Percentiles rank a stretch among this genome's conserved stretches.
Conservation (phyloP, 2,888 invertebrate species). For the Brachycybe producta region DNA sequence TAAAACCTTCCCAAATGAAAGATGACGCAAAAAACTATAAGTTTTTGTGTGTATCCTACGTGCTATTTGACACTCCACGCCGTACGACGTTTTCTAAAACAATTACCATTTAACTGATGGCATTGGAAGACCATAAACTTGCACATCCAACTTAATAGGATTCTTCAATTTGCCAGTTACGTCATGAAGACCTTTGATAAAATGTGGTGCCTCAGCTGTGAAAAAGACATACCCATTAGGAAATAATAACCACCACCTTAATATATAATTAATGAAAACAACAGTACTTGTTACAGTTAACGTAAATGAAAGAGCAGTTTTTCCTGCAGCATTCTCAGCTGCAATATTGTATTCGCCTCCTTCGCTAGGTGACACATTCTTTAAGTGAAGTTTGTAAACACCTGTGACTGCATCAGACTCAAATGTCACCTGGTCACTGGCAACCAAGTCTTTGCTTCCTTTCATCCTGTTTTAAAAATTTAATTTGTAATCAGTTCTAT, state of each 20-base stretch:
- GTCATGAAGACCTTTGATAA: conserved; percentile 25
- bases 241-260: not conserved
- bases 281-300: conserved; percentile 17
- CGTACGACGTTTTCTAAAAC: not conserved
- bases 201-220: conserved; percentile 30
- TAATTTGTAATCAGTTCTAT: not conserved
- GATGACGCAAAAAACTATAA: too few relatives aligned
- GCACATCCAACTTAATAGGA: conserved; percentile 21
- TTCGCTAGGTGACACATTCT: conserved; percentile 55
- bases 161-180: conserved; percentile 27
- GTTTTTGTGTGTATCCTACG: too few relatives aligned
- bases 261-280: not conserved
- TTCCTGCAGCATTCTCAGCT: conserved; percentile 65
- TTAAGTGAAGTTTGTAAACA: conserved; percentile 55
- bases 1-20: too few relatives aligned
- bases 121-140: conserved; percentile 22
- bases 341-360: conserved; percentile 62
- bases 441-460: conserved; percentile 48
- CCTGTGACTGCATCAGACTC: conserved; percentile 38
- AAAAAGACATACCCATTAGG: too few relatives aligned
- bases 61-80: too few relatives aligned
- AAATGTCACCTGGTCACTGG: conserved; percentile 21
- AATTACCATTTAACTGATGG: conserved; percentile 21
- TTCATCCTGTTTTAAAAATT: conserved; percentile 42
- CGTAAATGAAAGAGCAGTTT: conserved; percentile 39